phyloP scores from a whole-genome alignment of 2,113 vertebrate species.

The Ariopsis seemanni region DNA sequence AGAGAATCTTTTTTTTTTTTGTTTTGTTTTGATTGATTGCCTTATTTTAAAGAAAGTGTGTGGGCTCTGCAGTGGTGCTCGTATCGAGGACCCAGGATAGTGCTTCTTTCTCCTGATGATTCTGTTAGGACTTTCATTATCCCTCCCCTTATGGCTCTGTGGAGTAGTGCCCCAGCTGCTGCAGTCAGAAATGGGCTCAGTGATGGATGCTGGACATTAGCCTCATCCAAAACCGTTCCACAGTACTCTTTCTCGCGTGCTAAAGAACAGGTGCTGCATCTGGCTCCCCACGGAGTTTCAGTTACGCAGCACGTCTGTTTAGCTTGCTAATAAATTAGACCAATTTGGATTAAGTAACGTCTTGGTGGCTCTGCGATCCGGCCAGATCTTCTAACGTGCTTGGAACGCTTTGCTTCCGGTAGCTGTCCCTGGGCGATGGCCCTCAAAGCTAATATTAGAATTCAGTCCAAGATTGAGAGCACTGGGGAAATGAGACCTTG shows the following conservation, averaged over 20 bases:
- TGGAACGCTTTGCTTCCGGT: conserved; percentile 1
- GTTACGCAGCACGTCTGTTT: conserved; percentile 32
- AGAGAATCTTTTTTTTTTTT: not conserved
- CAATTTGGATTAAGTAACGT: conserved; percentile 46
- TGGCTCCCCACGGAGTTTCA: conserved; percentile 25
- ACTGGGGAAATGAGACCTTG: not conserved
- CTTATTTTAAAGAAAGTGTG: conserved; percentile 26
- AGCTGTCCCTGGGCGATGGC: not conserved
- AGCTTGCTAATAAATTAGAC: conserved; percentile 42
- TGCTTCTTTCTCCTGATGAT: conserved; percentile 37
- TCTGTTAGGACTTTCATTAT: conserved; percentile 52
- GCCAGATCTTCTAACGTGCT: not conserved
- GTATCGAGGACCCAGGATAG: conserved; percentile 6
- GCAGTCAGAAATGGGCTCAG: not conserved
- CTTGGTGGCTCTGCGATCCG: not conserved
- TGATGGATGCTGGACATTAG: conserved; percentile 51
- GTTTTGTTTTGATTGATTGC: not conserved
- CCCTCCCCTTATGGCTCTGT: not conserved
- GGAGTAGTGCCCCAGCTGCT: conserved; percentile 20
- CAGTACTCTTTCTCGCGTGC: conserved; percentile 8
- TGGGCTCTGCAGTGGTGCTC: not conserved
- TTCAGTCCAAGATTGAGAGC: not conserved
- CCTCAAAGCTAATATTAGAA: conserved; percentile 8
- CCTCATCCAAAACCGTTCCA: conserved; percentile 13
- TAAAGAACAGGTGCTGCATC: conserved; percentile 34